Base-by-base conservation (phyloP, 2,888 invertebrate genomes). In the Platynereis dumerilii region DNA sequence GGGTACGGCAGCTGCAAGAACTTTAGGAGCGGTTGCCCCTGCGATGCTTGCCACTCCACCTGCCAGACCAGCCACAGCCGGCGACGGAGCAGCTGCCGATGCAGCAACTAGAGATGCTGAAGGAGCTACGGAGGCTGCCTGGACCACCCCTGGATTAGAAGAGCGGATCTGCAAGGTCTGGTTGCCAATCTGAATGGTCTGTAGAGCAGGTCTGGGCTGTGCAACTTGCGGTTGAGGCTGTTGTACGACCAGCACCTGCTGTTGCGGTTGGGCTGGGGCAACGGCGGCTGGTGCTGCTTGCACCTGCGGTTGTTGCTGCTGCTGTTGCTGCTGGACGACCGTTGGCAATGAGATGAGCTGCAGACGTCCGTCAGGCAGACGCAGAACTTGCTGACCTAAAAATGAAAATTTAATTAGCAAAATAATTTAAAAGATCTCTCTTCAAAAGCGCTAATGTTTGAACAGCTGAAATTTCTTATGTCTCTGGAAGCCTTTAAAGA, bases 321-420 rank as follows among this genome's bases (percentile, higher is more conserved):
- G 54, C 17, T 57, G 61, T 2, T 12, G 24, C 73, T 29, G 83
- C 70, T 26, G 83, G 74, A 71, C 84, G 77, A 75, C 34, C 20
- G 74, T 69, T 1, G 78, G 76, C 60, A 79, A 71, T 2, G 81
- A 90, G 42, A 92, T 87, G 22, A 96, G 90, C 80, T 96, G 95
- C 27, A 96, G 86, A 81, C 94, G 93, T 0, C 96, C 96, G 83
- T 96, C 96, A 0, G 95, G 91, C 88, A 94, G 91, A 82, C 95
- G 93, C 53, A 96, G 90, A 64, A 96, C 86, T 80, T 96, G 95
- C 80, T 96, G 96, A 65, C 84, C 85, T 85, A 72, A n/a, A n/a
- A n/a, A n/a, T n/a, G n/a, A n/a, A n/a, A n/a, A n/a, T n/a, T n/a
- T n/a, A n/a, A n/a, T 12, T 29, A 26, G n/a, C 12, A 59, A 2